These are phyloP conservation scores for Aramus guarauna DNA, from an alignment of 2,113 vertebrate genomes.

Conservation along the genomic window DNA sequence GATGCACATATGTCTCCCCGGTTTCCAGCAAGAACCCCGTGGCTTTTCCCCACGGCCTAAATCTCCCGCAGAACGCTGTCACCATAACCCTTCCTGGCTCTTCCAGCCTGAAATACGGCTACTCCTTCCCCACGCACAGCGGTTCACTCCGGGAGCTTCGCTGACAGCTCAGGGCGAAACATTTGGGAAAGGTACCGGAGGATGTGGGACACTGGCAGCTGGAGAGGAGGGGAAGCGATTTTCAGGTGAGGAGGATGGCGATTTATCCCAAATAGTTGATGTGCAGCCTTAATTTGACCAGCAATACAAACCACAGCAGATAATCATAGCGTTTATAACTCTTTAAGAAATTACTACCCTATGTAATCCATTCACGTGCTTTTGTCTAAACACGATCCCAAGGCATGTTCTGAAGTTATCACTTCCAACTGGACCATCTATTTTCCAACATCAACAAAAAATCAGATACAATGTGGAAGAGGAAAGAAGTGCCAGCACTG, in stretches of 20 bases:
- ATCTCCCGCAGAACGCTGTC: neutral
- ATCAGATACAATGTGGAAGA: neutral
- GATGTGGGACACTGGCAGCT: neutral
- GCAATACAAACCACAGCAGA: neutral
- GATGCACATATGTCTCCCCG: neutral
- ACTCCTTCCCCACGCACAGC: neutral
- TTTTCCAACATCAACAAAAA: neutral
- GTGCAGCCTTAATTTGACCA: neutral
- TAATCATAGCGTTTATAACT: neutral
- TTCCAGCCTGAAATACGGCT: neutral
- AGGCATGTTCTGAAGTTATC: neutral
- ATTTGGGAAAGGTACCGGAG: neutral
- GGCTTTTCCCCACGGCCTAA: neutral
- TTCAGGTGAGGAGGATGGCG: neutral
- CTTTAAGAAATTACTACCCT: neutral
- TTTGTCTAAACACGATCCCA: neutral
- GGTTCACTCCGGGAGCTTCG: neutral
- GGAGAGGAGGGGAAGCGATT: neutral
- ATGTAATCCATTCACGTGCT: neutral
- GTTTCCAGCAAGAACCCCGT: neutral
- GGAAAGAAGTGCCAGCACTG: neutral
- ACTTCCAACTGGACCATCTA: neutral
- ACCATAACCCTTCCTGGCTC: neutral
- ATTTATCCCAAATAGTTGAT: neutral
- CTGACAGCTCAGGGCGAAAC: neutral